phyloP scores from a whole-genome alignment of 2,113 vertebrate genomes.

The Lynx canadensis region DNA sequence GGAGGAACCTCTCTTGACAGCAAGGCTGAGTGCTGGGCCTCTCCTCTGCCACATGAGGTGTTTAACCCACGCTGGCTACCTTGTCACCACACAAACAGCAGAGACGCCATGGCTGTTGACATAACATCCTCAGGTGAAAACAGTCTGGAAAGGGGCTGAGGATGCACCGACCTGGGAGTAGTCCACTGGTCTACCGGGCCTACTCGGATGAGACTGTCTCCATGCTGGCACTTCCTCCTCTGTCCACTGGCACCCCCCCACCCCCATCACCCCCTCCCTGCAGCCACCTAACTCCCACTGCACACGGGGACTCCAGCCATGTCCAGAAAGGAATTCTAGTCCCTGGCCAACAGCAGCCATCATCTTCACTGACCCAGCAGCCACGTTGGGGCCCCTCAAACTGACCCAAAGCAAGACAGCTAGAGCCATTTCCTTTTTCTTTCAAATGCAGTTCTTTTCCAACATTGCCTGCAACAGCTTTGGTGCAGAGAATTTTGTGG shows the following conservation, averaged over 20 bases:
- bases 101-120: background rate
- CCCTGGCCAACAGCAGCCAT: background rate
- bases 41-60: background rate
- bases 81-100: slow-evolving; percentile 45
- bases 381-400: background rate
- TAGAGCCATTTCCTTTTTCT: slow-evolving; percentile 45
- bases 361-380: background rate
- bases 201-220: no score
- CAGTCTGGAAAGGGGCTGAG: background rate
- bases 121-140: background rate
- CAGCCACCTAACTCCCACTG: background rate
- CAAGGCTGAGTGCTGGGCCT: background rate
- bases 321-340: background rate
- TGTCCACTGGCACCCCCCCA: background rate
- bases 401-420: slow-evolving; percentile 20
- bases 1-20: background rate
- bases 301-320: background rate
- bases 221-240: background rate
- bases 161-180: no score
- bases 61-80: background rate
- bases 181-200: background rate
- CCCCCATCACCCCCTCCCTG: background rate
- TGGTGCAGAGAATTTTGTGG: slow-evolving; percentile 58
- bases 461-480: slow-evolving; percentile 67
- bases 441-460: slow-evolving; percentile 74